A percentile compares a stretch with the other conserved stretches of the same genome.
phyloP scores from a whole-genome alignment of 2,113 vertebrate species.

The pig (Sus scrofa) region T2T-Sscrofa CM000812.6:281593001-281593500 shows the following conservation, averaged over 20 bases:
- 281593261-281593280: neutral
- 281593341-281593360: neutral
- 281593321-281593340: neutral
- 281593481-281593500: neutral
- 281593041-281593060: too few species aligned
- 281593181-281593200: neutral
- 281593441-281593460: neutral
- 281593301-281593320: too few species aligned
- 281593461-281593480: neutral
- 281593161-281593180: slow-evolving; percentile 37
- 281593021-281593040: too few species aligned
- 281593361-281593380: neutral
- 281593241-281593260: neutral
- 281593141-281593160: neutral
- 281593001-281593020: too few species aligned
- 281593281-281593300: accelerated
- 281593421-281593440: accelerated
- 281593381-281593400: accelerated
- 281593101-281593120: neutral
- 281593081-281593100: too few species aligned
- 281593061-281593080: too few species aligned
- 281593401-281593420: neutral
- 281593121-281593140: neutral
- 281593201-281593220: neutral
- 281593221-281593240: neutral